Base-by-base conservation (phyloP, 2,888 invertebrate genomes). In the Drosophila kokeensis region DNA sequence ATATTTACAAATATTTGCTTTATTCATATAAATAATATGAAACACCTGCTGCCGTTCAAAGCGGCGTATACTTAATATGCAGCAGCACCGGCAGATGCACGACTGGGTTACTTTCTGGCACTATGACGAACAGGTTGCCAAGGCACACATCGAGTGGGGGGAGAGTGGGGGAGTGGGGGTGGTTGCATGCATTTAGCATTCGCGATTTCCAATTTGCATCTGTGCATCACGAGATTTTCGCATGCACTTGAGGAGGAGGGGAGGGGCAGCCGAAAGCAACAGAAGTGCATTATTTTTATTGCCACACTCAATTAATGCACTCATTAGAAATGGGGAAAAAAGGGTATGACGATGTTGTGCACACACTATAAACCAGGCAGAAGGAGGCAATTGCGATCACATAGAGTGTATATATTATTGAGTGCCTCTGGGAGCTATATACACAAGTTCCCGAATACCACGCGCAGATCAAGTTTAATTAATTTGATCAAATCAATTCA, bases 161-260 rank as follows among this genome's bases (percentile, higher is more conserved):
- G 8, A 0, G 13, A n/a, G 3, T 11, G 11, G 13, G 24, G 21
- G n/a, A 2, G n/a, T n/a, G n/a, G n/a, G 10, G 6, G 1, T 36
- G 29, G n/a, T 4, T 49, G 8, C 4, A 21, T 21, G 21, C 52
- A 40, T 42, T 21, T 42, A 2, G 7, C 13, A n/a, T 45, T 13
- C 27, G 10, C 34, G 18, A 8, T 59, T 18, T 8, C 38, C 42
- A n/a, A 48, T 66, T 48, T 32, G 36, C 64, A 54, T 45, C 30
- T 18, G 30, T 27, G 52, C 77, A 62, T 65, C 73, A 74, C 70
- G 78, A 78, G 76, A 77, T 62, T 63, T 55, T 77, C 62, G 62
- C 73, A 73, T 77, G 78, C 62, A 53, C 58, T 42, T 54, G 45
- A 58, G 34, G 29, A 54, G 38, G 15, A 18, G 45, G 54, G 34